A percentile compares a stretch with the other conserved stretches of the same genome.
Evolutionary conservation across 2,113 vertebrate species (phyloP).

Genomic region (Chinchilla lanigera): DNA sequence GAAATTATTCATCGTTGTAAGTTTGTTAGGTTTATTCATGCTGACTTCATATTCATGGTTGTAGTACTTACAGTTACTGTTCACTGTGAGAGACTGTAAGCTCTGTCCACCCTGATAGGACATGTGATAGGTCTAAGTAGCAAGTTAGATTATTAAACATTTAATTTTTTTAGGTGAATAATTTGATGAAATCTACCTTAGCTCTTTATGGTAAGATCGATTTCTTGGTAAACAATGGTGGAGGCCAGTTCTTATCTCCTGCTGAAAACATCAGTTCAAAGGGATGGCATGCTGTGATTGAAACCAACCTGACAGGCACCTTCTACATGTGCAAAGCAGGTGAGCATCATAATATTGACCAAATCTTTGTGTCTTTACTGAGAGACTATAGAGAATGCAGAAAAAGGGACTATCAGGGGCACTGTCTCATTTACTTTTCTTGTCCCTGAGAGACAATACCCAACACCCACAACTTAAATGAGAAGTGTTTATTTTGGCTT

Average conservation of each 20-base stretch:
- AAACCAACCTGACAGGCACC: conserved; percentile 97
- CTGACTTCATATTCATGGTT: neutral
- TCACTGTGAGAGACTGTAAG: neutral
- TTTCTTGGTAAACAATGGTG: conserved; percentile 97
- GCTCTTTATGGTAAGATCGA: conserved; percentile 89
- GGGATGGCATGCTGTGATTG: conserved; percentile 96
- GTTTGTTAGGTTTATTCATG: neutral
- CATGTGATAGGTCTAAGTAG: neutral
- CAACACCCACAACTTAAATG: neutral
- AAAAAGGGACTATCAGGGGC: neutral
- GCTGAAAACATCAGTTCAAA: conserved; percentile 90
- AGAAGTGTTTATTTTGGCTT: neutral
- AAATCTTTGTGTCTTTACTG: neutral
- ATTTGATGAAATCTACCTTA: conserved; percentile 90
- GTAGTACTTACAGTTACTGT: neutral
- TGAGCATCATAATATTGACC: conserved; percentile 59
- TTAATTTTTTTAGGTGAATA: conserved; percentile 89
- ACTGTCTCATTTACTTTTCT: neutral
- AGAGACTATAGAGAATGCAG: neutral
- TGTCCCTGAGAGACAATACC: neutral
- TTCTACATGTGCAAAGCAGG: conserved; percentile 97
- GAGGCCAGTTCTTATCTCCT: conserved; percentile 92
- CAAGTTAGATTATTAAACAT: conserved; percentile 35
- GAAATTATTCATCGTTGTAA: neutral
- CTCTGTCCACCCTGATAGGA: neutral